These are phyloP conservation scores for Psophia crepitans DNA, from an alignment of 2,113 vertebrate genomes.

Conservation along the genomic window DNA sequence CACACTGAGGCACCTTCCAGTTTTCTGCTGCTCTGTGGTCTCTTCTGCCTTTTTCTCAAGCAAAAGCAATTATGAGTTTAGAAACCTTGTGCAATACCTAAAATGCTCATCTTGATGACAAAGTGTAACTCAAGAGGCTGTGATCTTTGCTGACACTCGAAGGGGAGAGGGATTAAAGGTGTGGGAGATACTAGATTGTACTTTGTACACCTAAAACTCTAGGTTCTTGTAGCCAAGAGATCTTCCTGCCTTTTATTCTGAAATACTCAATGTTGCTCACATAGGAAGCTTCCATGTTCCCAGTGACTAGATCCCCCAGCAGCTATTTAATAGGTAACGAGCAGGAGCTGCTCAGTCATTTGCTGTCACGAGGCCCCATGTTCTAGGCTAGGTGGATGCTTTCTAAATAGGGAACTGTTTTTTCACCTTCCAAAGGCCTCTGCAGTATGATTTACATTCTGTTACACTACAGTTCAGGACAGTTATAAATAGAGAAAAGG, in stretches of 20 bases:
- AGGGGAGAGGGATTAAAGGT: not conserved
- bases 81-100: not conserved
- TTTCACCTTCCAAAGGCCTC: not conserved
- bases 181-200: not conserved
- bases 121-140: not conserved
- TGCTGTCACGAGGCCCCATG: not conserved
- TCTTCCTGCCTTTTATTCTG: too few species aligned
- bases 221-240: not conserved
- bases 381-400: not conserved
- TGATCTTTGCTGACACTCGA: not conserved
- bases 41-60: not conserved
- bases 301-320: not conserved
- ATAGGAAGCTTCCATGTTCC: not conserved
- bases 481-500: not conserved
- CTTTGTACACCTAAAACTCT: not conserved
- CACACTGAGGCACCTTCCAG: not conserved
- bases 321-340: not conserved
- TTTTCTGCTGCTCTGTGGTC: not conserved
- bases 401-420: not conserved
- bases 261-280: not conserved
- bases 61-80: not conserved
- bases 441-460: not conserved
- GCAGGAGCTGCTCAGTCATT: not conserved
- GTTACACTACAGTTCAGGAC: not conserved
- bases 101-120: not conserved